These are phyloP conservation scores for Nomada goodeniana DNA, from an alignment of 2,888 invertebrate genomes.

Conservation along the genomic window DNA sequence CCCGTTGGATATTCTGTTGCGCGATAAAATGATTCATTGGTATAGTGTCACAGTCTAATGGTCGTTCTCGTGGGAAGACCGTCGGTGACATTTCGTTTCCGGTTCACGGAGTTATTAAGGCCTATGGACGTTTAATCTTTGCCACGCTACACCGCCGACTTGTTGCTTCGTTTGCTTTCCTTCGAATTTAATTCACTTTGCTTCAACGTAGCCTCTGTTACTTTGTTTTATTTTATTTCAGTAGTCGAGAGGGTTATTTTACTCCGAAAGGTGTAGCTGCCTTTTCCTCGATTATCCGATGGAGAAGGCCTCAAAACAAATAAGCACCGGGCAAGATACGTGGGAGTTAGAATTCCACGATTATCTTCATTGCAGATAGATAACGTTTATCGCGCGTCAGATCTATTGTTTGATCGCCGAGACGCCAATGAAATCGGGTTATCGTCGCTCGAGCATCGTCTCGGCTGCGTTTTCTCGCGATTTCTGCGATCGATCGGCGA, in stretches of 20 bases:
- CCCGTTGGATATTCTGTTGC: neutral
- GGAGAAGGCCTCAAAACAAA: neutral
- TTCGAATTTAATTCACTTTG: no score
- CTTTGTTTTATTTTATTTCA: no score
- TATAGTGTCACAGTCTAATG: slow-evolving; percentile 18
- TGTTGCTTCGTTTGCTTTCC: no score
- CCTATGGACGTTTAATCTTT: neutral
- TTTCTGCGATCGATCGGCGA: neutral
- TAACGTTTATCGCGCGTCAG: slow-evolving; percentile 15
- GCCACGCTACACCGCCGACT: neutral
- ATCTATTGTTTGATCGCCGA: slow-evolving; percentile 22
- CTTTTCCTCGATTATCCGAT: neutral
- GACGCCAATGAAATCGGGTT: slow-evolving; percentile 28
- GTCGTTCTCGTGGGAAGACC: slow-evolving; percentile 21
- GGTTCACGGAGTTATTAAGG: slow-evolving; percentile 1
- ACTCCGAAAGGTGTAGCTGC: no score
- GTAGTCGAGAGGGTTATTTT: no score
- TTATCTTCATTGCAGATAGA: slow-evolving; percentile 15
- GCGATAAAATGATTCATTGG: slow-evolving; percentile 42
- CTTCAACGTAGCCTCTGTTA: no score
- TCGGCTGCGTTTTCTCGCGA: neutral
- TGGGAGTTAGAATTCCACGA: neutral
- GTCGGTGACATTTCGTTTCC: slow-evolving; percentile 34
- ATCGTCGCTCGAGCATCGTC: slow-evolving; percentile 34
- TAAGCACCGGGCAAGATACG: neutral